phyloP scores from a whole-genome alignment of 2,888 invertebrate species.

The Sepioteuthis lessoniana region DNA sequence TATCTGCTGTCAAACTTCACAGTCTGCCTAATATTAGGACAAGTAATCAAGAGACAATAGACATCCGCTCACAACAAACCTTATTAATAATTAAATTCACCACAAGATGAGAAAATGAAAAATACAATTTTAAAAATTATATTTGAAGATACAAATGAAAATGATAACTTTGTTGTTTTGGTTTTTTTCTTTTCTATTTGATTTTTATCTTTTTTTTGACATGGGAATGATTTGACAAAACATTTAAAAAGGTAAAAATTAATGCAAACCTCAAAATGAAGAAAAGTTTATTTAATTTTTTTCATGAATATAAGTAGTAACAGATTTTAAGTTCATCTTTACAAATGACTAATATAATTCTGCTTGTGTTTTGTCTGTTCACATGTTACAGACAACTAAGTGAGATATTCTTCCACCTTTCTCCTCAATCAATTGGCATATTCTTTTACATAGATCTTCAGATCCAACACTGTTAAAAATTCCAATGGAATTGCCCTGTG shows the following conservation, averaged over 20 bases:
- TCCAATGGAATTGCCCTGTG: too few species aligned
- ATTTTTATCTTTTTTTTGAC: too few species aligned
- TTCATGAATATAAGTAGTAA: neutral
- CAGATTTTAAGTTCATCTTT: neutral
- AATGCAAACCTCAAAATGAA: neutral
- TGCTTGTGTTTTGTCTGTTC: too few species aligned
- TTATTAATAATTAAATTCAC: neutral
- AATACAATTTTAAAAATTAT: neutral
- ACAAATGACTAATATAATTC: neutral
- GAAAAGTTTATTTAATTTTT: neutral
- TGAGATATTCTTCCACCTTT: too few species aligned
- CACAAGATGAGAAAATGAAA: neutral
- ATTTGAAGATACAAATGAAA: neutral
- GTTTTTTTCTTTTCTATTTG: neutral
- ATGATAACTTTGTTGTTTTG: neutral
- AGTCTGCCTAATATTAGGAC: neutral
- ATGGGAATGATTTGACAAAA: neutral
- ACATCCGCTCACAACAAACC: neutral
- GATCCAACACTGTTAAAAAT: too few species aligned
- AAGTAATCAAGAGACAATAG: neutral
- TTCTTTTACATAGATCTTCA: too few species aligned
- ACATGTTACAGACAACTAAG: too few species aligned
- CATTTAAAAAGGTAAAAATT: neutral
- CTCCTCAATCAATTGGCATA: too few species aligned
- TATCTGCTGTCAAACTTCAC: neutral